phyloP scores from a whole-genome alignment of 2,797 vertebrate species.

The Hozukius guyotensis region DNA sequence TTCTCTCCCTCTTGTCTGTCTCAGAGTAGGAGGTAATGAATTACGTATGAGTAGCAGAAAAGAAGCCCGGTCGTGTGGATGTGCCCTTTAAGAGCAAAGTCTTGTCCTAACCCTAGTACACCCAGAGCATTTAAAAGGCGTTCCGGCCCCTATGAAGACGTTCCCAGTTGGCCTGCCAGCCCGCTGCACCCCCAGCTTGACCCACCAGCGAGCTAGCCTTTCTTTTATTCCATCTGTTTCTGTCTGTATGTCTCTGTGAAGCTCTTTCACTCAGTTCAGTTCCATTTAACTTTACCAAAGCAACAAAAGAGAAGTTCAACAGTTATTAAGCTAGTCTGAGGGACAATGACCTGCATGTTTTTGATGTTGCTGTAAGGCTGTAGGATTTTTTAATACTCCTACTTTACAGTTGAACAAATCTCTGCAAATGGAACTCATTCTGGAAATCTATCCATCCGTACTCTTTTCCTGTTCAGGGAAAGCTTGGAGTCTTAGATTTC shows the following conservation, averaged over 20 bases:
- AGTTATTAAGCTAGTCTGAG: not conserved
- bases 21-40: constrained; percentile 73
- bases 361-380: not conserved
- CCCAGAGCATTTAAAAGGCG: constrained; percentile 51
- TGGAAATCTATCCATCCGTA: not conserved
- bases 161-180: constrained; percentile 14
- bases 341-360: not conserved
- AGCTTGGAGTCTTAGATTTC: not conserved
- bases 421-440: not conserved
- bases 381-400: not conserved
- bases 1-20: constrained; percentile 20
- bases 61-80: constrained; percentile 43
- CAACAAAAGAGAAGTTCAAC: not conserved
- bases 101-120: constrained; percentile 62
- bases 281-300: constrained; percentile 1
- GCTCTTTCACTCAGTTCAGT: not conserved
- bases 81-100: constrained; percentile 77
- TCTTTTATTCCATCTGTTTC: not conserved
- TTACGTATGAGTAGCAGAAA: constrained; percentile 69
- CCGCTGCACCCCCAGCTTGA: not conserved
- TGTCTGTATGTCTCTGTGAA: not conserved
- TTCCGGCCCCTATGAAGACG: constrained; percentile 25
- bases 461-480: not conserved
- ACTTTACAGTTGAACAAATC: not conserved
- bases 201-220: not conserved